Percentiles rank a stretch among this genome's conserved stretches.
phyloP scores from a whole-genome alignment of 1,140 invertebrate species.

The Papilio polytes region DNA sequence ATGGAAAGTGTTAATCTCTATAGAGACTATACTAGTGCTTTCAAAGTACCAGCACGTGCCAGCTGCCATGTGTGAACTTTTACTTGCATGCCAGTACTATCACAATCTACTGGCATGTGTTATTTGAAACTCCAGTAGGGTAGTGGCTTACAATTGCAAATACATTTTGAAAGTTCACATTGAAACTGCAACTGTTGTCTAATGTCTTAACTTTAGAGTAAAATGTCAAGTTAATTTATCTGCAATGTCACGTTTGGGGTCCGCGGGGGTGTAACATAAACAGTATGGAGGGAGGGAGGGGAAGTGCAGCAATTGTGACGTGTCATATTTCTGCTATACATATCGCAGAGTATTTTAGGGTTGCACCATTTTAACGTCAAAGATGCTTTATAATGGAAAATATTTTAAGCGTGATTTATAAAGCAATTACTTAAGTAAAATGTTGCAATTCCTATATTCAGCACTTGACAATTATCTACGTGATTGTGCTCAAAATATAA shows the following conservation, averaged over 20 bases:
- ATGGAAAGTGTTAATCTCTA: background rate
- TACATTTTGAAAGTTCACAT: background rate
- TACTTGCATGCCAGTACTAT: too few species aligned
- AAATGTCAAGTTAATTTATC: conserved; percentile 6
- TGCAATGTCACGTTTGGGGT: background rate
- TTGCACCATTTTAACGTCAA: background rate
- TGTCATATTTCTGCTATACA: conserved; percentile 49
- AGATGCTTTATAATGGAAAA: background rate
- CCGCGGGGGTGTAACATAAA: conserved; percentile 1
- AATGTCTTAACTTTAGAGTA: background rate
- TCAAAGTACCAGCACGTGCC: too few species aligned
- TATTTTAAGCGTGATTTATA: background rate
- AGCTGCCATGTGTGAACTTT: too few species aligned
- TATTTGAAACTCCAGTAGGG: background rate
- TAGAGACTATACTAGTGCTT: background rate
- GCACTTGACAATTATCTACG: too few species aligned
- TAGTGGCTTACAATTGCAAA: background rate
- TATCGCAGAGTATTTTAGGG: conserved; percentile 14
- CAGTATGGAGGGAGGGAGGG: conserved; percentile 26
- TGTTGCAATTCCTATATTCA: too few species aligned
- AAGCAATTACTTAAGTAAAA: too few species aligned
- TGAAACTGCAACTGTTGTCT: background rate
- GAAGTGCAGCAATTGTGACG: conserved; percentile 48
- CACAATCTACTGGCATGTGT: too few species aligned
- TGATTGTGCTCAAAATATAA: too few species aligned